These are phyloP conservation scores for Nothocercus julius DNA, from an alignment of 2,113 vertebrate species.

Conservation along the genomic window DNA sequence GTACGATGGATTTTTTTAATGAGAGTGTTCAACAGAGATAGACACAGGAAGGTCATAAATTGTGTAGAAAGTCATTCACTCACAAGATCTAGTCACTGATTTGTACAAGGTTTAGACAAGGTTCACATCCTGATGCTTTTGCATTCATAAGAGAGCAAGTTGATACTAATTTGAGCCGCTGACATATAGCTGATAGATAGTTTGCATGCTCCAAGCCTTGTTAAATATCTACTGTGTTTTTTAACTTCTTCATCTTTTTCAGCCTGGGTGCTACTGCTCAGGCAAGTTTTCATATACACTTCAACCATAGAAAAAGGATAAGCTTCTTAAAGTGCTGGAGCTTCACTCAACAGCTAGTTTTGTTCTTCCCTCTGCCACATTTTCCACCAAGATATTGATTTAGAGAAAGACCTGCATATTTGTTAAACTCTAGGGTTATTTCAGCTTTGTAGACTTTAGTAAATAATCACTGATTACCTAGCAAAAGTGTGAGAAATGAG, in stretches of 20 bases:
- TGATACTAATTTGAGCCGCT: background rate
- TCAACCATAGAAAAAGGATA: background rate
- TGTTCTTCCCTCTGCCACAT: background rate
- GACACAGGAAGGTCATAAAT: background rate
- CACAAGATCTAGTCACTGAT: background rate
- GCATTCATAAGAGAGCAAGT: background rate
- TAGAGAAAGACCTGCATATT: background rate
- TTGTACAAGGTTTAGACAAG: background rate
- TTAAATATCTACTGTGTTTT: background rate
- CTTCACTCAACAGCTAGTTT: background rate
- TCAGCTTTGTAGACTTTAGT: background rate
- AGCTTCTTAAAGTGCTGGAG: background rate
- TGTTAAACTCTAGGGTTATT: background rate
- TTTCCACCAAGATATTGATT: background rate
- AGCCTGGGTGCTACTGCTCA: background rate
- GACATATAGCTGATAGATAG: background rate
- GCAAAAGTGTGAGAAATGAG: background rate
- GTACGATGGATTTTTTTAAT: background rate
- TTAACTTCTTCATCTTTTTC: background rate
- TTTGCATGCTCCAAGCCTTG: background rate
- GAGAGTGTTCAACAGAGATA: background rate
- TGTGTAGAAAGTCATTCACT: background rate
- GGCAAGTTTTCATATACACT: background rate
- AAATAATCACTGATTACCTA: background rate
- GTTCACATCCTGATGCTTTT: background rate